These are phyloP conservation scores for Tretioscincus oriximinensis DNA, from an alignment of 2,113 vertebrate species.

Conservation along the genomic window DNA sequence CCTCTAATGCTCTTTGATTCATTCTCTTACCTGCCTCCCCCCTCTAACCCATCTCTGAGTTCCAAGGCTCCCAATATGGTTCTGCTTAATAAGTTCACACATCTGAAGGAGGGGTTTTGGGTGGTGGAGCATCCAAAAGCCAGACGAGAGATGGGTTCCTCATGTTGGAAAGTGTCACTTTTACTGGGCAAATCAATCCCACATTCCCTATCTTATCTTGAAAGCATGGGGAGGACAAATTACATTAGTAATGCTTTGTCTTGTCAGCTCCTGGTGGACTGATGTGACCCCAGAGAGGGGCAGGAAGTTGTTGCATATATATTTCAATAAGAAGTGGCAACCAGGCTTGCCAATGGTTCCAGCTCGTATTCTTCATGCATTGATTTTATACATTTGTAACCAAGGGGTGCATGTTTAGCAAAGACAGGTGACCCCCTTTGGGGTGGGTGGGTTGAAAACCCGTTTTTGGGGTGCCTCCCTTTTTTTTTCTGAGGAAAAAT, in stretches of 20 bases:
- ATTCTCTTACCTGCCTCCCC: not conserved
- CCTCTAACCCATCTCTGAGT: not conserved
- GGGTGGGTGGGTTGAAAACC: no score
- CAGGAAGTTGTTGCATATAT: constrained; percentile 15
- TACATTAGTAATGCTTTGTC: constrained; percentile 19
- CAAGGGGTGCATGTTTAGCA: no score
- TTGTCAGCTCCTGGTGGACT: constrained; percentile 16
- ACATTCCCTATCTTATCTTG: constrained; percentile 45
- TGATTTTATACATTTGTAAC: not conserved
- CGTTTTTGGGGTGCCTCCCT: no score
- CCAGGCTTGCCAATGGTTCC: no score
- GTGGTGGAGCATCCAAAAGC: constrained; percentile 13
- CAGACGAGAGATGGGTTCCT: constrained; percentile 38
- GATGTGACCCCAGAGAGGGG: constrained; percentile 17
- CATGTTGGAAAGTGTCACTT: constrained; percentile 43
- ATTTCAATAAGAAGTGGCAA: constrained; percentile 10
- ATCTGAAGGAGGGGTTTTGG: not conserved
- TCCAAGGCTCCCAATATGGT: constrained; percentile 31
- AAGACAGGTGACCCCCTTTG: no score
- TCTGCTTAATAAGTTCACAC: constrained; percentile 45
- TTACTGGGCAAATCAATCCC: constrained; percentile 42
- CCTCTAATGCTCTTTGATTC: constrained; percentile 20
- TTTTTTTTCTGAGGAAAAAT: no score
- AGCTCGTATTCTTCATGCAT: no score
- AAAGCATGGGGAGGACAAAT: constrained; percentile 46